phyloP scores from a whole-genome alignment of 1,140 invertebrate species.

The Zaprionus capensis region DNA sequence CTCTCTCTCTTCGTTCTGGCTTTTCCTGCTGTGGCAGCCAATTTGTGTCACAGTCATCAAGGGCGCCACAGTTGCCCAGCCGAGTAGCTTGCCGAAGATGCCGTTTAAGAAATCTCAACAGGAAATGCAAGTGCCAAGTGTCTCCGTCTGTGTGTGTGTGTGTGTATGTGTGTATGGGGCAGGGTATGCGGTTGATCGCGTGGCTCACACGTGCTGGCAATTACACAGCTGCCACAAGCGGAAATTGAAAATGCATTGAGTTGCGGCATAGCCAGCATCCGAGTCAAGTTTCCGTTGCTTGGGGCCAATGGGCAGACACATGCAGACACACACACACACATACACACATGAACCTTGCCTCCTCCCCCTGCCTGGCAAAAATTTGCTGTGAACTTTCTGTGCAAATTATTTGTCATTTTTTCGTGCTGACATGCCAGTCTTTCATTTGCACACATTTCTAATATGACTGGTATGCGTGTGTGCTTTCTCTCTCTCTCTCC shows the following conservation, averaged over 20 bases:
- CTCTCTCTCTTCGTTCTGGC: constrained; percentile 22
- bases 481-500: too few species aligned
- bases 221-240: constrained; percentile 44
- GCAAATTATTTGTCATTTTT: constrained; percentile 42
- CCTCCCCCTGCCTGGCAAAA: neutral
- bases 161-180: neutral
- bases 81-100: constrained; percentile 12
- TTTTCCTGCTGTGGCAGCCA: constrained; percentile 53
- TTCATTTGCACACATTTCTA: constrained; percentile 46
- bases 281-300: constrained; percentile 49
- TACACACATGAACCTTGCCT: neutral
- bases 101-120: constrained; percentile 32
- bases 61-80: constrained; percentile 16
- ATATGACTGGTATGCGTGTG: constrained; percentile 21
- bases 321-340: neutral
- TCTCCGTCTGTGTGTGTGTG: neutral
- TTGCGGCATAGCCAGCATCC: constrained; percentile 40
- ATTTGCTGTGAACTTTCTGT: constrained; percentile 25
- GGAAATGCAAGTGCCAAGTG: constrained; percentile 26
- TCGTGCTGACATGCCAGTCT: constrained; percentile 29
- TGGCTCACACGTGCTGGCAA: constrained; percentile 46
- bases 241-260: constrained; percentile 58
- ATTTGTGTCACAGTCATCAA: constrained; percentile 63
- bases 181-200: constrained; percentile 16
- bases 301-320: constrained; percentile 19